phyloP scores from a whole-genome alignment of 2,888 invertebrate genomes.

The Isoperla grammatica region DNA sequence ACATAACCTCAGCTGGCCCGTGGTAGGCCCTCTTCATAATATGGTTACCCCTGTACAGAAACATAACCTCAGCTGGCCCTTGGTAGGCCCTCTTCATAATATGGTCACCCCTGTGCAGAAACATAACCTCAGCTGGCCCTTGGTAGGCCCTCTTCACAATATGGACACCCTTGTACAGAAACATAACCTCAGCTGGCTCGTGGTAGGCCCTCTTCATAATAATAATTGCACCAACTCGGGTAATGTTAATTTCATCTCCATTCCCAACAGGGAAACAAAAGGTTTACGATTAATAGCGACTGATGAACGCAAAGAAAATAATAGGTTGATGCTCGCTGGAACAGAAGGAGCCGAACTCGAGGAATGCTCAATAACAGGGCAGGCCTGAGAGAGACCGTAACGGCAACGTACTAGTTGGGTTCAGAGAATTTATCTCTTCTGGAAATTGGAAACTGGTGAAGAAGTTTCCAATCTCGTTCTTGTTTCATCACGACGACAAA shows the following conservation, averaged over 20 bases:
- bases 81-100: too few relatives aligned
- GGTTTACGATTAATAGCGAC: constrained; percentile 10
- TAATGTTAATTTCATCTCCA: neutral
- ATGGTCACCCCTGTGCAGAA: too few relatives aligned
- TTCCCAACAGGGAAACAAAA: constrained; percentile 8
- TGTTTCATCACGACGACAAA: constrained; percentile 22
- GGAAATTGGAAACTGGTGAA: constrained; percentile 24
- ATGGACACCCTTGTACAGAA: too few relatives aligned
- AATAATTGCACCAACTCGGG: too few relatives aligned
- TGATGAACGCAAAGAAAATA: constrained; percentile 4
- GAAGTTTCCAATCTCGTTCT: constrained; percentile 22
- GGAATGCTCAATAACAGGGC: constrained; percentile 7
- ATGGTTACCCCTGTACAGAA: too few relatives aligned
- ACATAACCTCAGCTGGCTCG: too few relatives aligned
- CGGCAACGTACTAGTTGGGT: constrained; percentile 4
- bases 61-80: too few relatives aligned
- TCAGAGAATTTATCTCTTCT: constrained; percentile 21
- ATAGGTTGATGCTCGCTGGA: neutral
- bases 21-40: too few relatives aligned
- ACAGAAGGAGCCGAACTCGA: constrained; percentile 16
- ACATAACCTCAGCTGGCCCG: too few relatives aligned
- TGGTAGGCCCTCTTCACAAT: too few relatives aligned
- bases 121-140: too few relatives aligned
- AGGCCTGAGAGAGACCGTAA: constrained; percentile 10
- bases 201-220: too few relatives aligned